A percentile compares a stretch with the other conserved stretches of the same genome.
Conservation (phyloP, 2,888 invertebrate genomes). For the Cataglyphis rosenhaueri region DNA sequence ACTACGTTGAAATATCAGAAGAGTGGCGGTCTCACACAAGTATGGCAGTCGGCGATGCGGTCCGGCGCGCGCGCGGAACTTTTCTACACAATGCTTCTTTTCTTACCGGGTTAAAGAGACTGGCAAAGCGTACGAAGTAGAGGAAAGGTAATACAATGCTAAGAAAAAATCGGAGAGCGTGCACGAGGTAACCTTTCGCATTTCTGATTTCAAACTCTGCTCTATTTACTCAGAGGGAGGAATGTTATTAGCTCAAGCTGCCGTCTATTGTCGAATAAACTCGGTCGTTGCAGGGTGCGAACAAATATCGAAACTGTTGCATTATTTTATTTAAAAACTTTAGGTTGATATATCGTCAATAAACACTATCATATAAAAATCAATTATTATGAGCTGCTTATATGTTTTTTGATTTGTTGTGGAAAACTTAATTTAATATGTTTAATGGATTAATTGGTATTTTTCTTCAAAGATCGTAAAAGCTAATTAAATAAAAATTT, state of each 20-base stretch:
- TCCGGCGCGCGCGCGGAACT: constrained; percentile 68
- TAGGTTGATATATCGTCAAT: background rate
- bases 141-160: constrained; percentile 45
- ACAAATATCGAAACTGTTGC: constrained; percentile 37
- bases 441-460: background rate
- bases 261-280: constrained; percentile 81
- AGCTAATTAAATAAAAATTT: background rate
- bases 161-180: constrained; percentile 67
- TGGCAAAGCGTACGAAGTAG: constrained; percentile 54
- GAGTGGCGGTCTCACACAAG: constrained; percentile 78
- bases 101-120: constrained; percentile 56
- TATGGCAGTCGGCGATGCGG: constrained; percentile 72
- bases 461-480: background rate
- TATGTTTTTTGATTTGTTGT: background rate
- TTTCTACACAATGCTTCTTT: constrained; percentile 77
- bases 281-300: constrained; percentile 68
- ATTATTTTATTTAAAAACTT: constrained; percentile 17
- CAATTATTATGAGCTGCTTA: background rate
- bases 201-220: constrained; percentile 64
- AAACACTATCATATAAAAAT: background rate
- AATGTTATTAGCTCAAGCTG: constrained; percentile 84
- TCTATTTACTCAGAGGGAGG: constrained; percentile 72
- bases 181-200: constrained; percentile 68
- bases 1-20: constrained; percentile 85
- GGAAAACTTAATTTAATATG: background rate